A percentile compares a stretch with the other conserved stretches of the same genome.
Evolutionary conservation across 1,140 invertebrate genomes (phyloP).

Genomic region (Drosophila leontia): DNA sequence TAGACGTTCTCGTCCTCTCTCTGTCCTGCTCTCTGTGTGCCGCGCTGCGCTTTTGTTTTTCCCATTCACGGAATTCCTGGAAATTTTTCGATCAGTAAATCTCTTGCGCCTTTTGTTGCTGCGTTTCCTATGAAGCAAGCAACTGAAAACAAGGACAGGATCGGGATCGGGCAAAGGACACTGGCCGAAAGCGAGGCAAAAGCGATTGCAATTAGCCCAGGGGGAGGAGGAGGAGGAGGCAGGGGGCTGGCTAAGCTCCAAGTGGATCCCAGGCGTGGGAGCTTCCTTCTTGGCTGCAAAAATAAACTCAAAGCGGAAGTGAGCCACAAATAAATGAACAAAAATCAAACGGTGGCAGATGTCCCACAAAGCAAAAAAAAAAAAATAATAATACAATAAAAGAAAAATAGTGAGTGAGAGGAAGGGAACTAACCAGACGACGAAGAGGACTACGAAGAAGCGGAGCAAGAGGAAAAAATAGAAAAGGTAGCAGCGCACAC

Average conservation of each 20-base stretch:
- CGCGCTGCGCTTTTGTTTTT: conserved; percentile 76
- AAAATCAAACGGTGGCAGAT: conserved; percentile 63
- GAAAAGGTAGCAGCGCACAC: conserved; percentile 27
- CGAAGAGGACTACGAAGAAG: conserved; percentile 18
- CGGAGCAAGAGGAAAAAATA: conserved; percentile 10
- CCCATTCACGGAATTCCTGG: conserved; percentile 78
- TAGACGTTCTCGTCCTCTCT: conserved; percentile 44
- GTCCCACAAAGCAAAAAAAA: conserved; percentile 53
- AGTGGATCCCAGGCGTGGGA: conserved; percentile 65
- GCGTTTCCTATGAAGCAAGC: conserved; percentile 66
- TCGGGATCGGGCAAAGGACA: conserved; percentile 43
- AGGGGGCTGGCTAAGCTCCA: conserved; percentile 19
- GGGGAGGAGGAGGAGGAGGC: background rate
- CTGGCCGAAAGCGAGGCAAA: conserved; percentile 4
- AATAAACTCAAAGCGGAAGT: conserved; percentile 39
- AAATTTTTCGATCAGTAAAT: conserved; percentile 83
- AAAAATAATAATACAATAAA: conserved; percentile 24
- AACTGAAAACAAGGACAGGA: conserved; percentile 54
- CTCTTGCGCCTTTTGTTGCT: conserved; percentile 52
- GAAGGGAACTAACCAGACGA: background rate
- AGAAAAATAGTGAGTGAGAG: conserved; percentile 22
- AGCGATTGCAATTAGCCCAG: conserved; percentile 60
- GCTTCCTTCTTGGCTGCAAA: conserved; percentile 50
- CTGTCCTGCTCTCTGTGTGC: conserved; percentile 11
- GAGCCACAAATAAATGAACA: conserved; percentile 16